Percentiles rank a stretch among this genome's conserved stretches.
Evolutionary conservation across 2,113 vertebrate species (phyloP).

Genomic region (Syngnathoides biaculeatus): DNA sequence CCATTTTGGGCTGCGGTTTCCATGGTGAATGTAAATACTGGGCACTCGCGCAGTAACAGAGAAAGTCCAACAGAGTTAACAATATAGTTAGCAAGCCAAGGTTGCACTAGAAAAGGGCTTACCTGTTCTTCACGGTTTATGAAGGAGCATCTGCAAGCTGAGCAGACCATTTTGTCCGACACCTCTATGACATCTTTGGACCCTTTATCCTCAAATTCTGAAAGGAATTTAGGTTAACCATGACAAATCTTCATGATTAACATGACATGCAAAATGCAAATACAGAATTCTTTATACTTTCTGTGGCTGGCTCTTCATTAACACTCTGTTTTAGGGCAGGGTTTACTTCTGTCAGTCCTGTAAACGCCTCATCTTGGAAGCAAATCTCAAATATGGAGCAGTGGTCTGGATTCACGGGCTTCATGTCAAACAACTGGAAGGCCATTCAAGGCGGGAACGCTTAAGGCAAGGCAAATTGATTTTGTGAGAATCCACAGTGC

Average conservation of each 20-base stretch:
- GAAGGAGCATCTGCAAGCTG: conserved; percentile 79
- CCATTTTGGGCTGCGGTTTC: too few species aligned
- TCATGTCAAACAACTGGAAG: conserved; percentile 2
- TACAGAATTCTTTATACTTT: conserved; percentile 23
- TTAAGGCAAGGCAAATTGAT: not conserved
- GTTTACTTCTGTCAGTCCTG: conserved; percentile 52
- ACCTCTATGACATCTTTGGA: conserved; percentile 53
- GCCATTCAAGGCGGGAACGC: not conserved
- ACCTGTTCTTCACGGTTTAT: conserved; percentile 89
- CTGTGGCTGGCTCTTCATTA: not conserved
- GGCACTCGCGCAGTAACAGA: too few species aligned
- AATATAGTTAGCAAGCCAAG: not conserved
- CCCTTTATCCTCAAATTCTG: conserved; percentile 27
- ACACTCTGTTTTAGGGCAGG: conserved; percentile 17
- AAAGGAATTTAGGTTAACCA: not conserved
- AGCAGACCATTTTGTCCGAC: conserved; percentile 79
- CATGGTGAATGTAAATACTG: too few species aligned
- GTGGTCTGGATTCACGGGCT: not conserved
- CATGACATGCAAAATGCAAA: not conserved
- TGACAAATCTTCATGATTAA: not conserved
- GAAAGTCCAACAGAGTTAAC: too few species aligned
- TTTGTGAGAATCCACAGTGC: too few species aligned
- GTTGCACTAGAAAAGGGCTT: not conserved
- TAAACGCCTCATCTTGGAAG: conserved; percentile 37
- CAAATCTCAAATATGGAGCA: conserved; percentile 58